Conservation (phyloP, 2,113 vertebrate species). For the Chaetura pelagica region DNA sequence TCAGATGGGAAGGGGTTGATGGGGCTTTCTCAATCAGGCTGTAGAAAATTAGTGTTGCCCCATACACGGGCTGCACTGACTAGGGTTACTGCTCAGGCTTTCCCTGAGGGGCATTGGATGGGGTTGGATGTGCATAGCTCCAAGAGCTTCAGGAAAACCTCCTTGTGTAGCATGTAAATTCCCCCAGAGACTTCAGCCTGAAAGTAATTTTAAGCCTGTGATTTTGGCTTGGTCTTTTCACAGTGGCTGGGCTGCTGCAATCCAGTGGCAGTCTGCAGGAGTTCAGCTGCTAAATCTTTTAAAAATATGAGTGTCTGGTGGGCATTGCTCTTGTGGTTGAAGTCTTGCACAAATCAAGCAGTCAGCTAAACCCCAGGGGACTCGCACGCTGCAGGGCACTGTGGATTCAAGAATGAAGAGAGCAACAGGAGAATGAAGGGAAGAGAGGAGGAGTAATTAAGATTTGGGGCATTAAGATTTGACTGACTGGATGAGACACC, state of each 20-base stretch:
- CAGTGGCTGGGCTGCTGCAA: not conserved
- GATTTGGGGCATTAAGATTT: not conserved
- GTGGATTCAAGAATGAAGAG: not conserved
- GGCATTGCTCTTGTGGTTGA: not conserved
- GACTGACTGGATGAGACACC: conserved; percentile 31
- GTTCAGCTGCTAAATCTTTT: not conserved
- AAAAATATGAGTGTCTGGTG: not conserved
- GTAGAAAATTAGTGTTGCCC: not conserved
- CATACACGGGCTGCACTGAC: not conserved
- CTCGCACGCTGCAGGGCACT: not conserved
- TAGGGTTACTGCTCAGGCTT: not conserved
- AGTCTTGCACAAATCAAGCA: not conserved
- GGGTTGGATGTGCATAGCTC: not conserved
- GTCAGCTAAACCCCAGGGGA: not conserved
- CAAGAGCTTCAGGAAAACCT: not conserved
- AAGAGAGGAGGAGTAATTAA: not conserved
- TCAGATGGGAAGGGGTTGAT: not conserved
- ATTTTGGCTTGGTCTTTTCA: not conserved
- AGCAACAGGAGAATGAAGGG: not conserved
- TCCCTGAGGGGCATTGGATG: not conserved
- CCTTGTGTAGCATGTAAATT: not conserved
- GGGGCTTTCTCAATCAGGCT: not conserved
- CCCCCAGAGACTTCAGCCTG: not conserved
- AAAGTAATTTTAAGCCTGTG: not conserved
- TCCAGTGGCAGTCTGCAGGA: not conserved